A percentile compares a stretch with the other conserved stretches of the same genome.
Conservation (phyloP, 1,140 invertebrate genomes). For the Zaprionus gabonicus region DNA sequence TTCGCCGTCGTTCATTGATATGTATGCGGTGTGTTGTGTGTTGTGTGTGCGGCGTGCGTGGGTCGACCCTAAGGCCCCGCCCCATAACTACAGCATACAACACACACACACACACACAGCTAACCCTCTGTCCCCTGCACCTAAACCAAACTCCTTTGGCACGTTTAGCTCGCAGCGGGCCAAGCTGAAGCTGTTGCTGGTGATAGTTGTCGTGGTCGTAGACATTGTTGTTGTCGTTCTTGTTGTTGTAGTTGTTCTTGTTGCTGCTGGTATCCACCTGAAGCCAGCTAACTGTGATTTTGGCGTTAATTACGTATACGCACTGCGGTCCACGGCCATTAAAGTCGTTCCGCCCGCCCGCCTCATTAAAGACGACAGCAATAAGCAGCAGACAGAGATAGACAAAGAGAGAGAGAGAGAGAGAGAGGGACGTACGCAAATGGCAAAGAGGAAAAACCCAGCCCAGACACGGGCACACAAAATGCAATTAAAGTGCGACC, state of each 20-base stretch:
- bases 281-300: slow-evolving; percentile 57
- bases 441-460: slow-evolving; percentile 24
- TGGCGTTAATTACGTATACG: slow-evolving; percentile 71
- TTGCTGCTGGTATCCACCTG: slow-evolving; percentile 1
- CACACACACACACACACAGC: not conserved
- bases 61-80: not conserved
- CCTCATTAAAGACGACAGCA: slow-evolving; percentile 58
- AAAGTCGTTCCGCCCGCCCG: slow-evolving; percentile 18
- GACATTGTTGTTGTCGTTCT: slow-evolving; percentile 36
- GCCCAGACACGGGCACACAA: slow-evolving; percentile 38
- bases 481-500: slow-evolving; percentile 66
- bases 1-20: slow-evolving; percentile 17
- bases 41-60: not conserved
- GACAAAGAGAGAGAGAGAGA: not conserved
- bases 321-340: slow-evolving; percentile 49
- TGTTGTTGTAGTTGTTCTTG: not conserved
- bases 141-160: not conserved
- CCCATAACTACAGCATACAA: not conserved
- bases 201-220: slow-evolving; percentile 45
- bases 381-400: not conserved
- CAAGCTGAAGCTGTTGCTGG: slow-evolving; percentile 28
- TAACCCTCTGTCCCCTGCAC: not conserved
- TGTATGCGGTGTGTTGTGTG: slow-evolving; percentile 4
- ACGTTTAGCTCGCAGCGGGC: not conserved
- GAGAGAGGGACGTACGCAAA: not conserved